phyloP scores from a whole-genome alignment of 2,113 vertebrate species.

The Pituophis catenifer region DNA sequence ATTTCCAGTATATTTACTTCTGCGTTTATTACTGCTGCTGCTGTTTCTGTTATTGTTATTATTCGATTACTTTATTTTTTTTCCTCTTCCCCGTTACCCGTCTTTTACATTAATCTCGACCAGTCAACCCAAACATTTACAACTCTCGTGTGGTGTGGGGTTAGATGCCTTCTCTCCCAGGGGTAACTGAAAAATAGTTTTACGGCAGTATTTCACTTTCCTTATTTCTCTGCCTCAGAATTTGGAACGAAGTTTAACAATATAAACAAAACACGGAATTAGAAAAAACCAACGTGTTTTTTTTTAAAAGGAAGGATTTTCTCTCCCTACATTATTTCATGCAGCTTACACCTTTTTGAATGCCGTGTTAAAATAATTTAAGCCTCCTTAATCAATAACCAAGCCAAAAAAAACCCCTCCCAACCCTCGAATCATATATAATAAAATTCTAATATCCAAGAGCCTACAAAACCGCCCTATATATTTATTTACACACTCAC shows the following conservation, averaged over 20 bases:
- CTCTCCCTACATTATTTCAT: background rate
- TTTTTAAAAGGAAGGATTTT: background rate
- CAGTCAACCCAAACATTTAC: slow-evolving; percentile 44
- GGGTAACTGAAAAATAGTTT: background rate
- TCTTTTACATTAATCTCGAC: slow-evolving; percentile 39
- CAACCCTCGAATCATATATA: background rate
- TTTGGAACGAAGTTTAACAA: background rate
- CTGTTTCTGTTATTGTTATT: background rate
- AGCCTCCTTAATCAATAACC: background rate
- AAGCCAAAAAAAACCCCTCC: background rate
- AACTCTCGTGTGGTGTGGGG: slow-evolving; percentile 58
- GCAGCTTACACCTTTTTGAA: too few relatives aligned
- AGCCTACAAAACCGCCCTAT: background rate
- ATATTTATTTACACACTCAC: background rate
- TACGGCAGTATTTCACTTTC: background rate
- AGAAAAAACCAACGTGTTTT: background rate
- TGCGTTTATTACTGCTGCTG: slow-evolving; percentile 14
- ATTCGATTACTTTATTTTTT: slow-evolving; percentile 35
- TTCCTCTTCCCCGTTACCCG: slow-evolving; percentile 23
- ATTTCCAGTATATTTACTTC: slow-evolving; percentile 29
- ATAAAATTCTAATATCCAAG: background rate
- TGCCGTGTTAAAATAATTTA: background rate
- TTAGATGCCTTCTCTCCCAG: background rate
- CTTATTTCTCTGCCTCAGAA: background rate
- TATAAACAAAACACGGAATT: background rate